A percentile compares a stretch with the other conserved stretches of the same genome.
phyloP scores from a whole-genome alignment of 2,888 invertebrate species.

The Pristionchus arcanus region DNA sequence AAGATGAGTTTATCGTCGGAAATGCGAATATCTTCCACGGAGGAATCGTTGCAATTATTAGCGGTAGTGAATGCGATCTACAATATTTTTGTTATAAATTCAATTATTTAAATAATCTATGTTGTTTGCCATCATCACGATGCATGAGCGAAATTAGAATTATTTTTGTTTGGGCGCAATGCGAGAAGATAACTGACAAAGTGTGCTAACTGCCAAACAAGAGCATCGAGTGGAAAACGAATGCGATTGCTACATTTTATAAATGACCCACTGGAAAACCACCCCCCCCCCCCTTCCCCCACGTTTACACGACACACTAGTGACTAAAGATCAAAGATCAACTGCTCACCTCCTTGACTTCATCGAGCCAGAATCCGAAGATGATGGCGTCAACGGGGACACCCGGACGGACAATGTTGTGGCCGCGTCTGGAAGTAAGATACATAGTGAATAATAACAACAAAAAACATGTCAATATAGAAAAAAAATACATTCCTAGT shows the following conservation, averaged over 20 bases:
- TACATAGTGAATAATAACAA: neutral
- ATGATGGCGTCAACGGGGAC: constrained; percentile 68
- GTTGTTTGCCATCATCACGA: too few relatives aligned
- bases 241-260: too few relatives aligned
- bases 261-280: too few relatives aligned
- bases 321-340: constrained; percentile 4
- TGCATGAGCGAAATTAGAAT: too few relatives aligned
- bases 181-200: too few relatives aligned
- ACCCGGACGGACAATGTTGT: constrained; percentile 70
- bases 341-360: constrained; percentile 61
- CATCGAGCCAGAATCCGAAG: constrained; percentile 75
- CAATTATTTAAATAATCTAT: neutral
- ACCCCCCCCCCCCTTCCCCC: too few relatives aligned
- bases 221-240: too few relatives aligned
- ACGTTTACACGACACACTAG: too few relatives aligned
- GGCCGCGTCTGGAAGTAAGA: neutral
- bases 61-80: neutral
- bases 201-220: too few relatives aligned
- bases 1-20: neutral
- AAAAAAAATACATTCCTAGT: neutral
- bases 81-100: neutral
- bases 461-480: neutral
- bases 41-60: neutral
- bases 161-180: too few relatives aligned
- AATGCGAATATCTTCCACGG: neutral